These are phyloP conservation scores for Onychorhynchus coronatus DNA, from an alignment of 2,113 vertebrate species.

Conservation along the genomic window DNA sequence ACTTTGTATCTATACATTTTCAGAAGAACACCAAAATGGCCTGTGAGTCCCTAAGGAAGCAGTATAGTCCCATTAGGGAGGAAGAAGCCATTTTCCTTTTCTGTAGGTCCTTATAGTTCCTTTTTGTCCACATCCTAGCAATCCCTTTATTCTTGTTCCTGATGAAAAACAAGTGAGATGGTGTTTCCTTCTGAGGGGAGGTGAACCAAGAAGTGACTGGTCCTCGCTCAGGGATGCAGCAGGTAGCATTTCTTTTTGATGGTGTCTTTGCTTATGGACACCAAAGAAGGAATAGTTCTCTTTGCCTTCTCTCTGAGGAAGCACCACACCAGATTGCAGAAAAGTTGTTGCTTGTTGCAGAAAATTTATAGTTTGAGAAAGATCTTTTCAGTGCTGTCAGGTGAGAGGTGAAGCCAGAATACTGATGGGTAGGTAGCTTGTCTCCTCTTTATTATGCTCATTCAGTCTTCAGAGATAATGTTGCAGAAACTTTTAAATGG, in stretches of 20 bases:
- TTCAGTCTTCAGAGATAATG: not conserved
- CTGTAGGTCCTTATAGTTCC: not conserved
- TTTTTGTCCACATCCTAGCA: fast-evolving
- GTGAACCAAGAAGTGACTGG: not conserved
- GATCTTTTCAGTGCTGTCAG: not conserved
- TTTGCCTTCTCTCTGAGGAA: not conserved
- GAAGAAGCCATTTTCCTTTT: not conserved
- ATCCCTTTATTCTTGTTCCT: not conserved
- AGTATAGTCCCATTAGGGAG: not conserved
- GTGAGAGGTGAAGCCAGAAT: not conserved
- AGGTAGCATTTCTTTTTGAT: not conserved
- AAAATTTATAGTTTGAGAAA: not conserved
- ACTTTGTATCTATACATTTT: fast-evolving
- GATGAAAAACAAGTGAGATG: not conserved
- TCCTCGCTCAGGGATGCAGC: not conserved
- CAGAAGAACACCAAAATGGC: not conserved
- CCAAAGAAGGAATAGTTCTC: not conserved
- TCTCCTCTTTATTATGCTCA: not conserved
- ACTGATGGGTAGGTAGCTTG: not conserved
- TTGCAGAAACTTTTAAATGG: not conserved
- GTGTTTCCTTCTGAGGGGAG: not conserved
- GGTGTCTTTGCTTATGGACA: not conserved
- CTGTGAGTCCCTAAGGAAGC: not conserved
- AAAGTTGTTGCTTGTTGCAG: not conserved
- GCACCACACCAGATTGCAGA: not conserved